phyloP scores from a whole-genome alignment of 2,797 vertebrate species.

The Rhinophrynus dorsalis region DNA sequence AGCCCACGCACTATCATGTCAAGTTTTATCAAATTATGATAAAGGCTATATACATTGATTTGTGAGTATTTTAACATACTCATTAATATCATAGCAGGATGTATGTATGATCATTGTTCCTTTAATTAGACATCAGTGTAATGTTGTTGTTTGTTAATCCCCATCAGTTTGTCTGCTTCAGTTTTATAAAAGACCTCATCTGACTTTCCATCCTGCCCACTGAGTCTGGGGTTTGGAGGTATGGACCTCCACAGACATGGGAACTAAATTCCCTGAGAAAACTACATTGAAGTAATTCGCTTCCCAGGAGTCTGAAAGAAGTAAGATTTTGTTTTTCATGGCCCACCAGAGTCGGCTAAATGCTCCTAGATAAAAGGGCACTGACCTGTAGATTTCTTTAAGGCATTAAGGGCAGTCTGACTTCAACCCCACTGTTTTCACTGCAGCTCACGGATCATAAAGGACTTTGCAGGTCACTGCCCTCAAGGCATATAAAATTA shows the following conservation, averaged over 20 bases:
- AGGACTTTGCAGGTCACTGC: conserved; percentile 60
- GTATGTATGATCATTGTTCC: too few relatives aligned
- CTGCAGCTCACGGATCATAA: conserved; percentile 60
- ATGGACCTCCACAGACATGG: conserved; percentile 63
- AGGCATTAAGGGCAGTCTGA: conserved; percentile 49
- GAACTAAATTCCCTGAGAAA: conserved; percentile 64
- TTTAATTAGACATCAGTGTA: neutral
- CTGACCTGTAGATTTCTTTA: conserved; percentile 68
- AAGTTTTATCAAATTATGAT: too few relatives aligned
- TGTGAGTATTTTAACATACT: too few relatives aligned
- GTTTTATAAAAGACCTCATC: conserved; percentile 17
- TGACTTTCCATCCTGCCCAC: conserved; percentile 37
- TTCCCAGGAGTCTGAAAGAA: conserved; percentile 67
- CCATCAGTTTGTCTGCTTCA: too few relatives aligned
- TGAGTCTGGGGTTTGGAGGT: conserved; percentile 53
- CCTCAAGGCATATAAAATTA: conserved; percentile 54
- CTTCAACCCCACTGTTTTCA: conserved; percentile 54
- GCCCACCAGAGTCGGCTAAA: conserved; percentile 68
- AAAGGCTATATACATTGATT: too few relatives aligned
- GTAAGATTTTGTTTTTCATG: conserved; percentile 67
- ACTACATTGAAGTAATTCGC: conserved; percentile 63
- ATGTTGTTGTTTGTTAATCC: neutral
- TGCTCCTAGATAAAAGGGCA: conserved; percentile 72
- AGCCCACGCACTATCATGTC: too few relatives aligned
- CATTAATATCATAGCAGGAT: too few relatives aligned